Base-by-base conservation (phyloP, 37 sponge, comb jelly and placozoan species). In the Crambe crambe region DNA sequence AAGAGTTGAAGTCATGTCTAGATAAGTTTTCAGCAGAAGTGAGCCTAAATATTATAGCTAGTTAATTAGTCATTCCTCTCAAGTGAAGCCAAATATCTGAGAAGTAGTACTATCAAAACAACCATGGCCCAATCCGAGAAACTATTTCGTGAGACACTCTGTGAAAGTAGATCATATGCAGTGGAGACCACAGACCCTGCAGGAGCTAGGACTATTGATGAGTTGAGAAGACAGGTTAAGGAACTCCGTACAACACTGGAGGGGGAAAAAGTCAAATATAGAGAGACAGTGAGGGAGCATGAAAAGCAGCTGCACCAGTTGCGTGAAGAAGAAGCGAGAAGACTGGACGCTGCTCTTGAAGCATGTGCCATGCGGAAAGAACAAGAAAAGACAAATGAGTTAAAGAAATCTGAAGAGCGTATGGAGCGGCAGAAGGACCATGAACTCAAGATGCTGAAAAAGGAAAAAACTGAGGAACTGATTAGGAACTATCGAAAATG, bases 381-480 rank as follows among this genome's bases (percentile, higher is more conserved):
- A 23, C 77, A 60, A 5, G 93, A 92, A 41, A 87, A 81, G 60
- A 18, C 18, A 29, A 63, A 36, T 32, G 93, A 92, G 26, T 12
- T 92, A 18, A 81, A 81, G 63, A 31, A 56, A 63, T 34, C 85
- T 0, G 88, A 92, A 68, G 93, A 92, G 26, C 31, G 58, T 3
- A 61, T 92, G 39, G 39, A 22, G 21, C 56, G 39, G 51, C 85
- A 92, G 75, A 85, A 81, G 36, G 78, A 88, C 12, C 40, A 43
- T 4, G 93, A 87, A 47, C 25, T 88, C 32, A 59, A 61, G 54
- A 65, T 17, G 42, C 69, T 84, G n/a, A 56, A 32, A 30, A 79
- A 75, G 42, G 85, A 88, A 38, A 81, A 84, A 64, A 69, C 71
- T 1, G 93, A 92, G 21, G 93, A 92, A 56, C 56, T 92, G 69